Conservation (phyloP, 2,888 invertebrate genomes). For the Torymus auratus region DNA sequence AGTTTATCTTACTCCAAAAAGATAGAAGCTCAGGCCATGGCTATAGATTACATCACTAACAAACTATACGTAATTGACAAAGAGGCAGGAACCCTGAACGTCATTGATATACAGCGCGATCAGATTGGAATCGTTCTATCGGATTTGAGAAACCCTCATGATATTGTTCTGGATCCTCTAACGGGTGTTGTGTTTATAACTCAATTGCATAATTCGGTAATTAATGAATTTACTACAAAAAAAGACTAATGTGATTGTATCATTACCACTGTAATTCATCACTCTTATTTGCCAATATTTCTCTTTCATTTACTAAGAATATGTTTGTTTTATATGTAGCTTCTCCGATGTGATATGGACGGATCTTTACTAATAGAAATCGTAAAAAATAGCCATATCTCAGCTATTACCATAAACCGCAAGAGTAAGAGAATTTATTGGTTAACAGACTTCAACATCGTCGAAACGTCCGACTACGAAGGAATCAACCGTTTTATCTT, state of each 20-base stretch:
- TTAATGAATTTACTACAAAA: not conserved
- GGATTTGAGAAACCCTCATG: not conserved
- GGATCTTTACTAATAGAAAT: not conserved
- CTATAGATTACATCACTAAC: not conserved
- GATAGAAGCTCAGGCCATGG: not conserved
- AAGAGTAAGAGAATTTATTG: not conserved
- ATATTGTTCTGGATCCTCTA: not conserved
- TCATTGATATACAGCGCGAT: not conserved
- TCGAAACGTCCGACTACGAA: not conserved
- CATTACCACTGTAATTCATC: no score
- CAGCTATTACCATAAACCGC: not conserved
- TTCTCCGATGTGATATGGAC: not conserved
- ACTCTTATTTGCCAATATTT: no score
- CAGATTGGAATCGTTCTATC: not conserved
- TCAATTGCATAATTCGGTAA: not conserved
- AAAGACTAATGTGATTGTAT: no score
- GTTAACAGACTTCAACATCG: not conserved
- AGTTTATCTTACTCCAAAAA: no score
- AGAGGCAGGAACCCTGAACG: not conserved
- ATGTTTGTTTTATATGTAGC: not conserved
- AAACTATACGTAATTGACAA: not conserved
- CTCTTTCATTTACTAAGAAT: no score
- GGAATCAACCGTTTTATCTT: not conserved
- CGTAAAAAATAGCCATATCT: not conserved
- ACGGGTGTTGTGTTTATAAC: not conserved